A percentile compares a stretch with the other conserved stretches of the same genome.
phyloP scores from a whole-genome alignment of 2,797 vertebrate genomes.

The Cheracebus regulus region DNA sequence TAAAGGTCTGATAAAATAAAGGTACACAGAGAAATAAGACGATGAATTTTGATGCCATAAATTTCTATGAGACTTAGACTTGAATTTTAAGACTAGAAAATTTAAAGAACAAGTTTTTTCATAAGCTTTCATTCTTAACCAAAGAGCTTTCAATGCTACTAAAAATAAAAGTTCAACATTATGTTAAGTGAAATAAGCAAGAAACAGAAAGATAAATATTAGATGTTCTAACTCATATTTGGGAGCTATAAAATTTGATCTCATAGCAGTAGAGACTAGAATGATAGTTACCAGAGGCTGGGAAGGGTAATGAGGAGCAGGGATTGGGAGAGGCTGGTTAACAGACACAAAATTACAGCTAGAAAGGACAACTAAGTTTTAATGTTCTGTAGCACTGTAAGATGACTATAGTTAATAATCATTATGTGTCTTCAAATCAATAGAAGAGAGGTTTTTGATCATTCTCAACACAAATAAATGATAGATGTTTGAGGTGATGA shows the following conservation, averaged over 20 bases:
- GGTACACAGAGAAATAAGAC: not conserved
- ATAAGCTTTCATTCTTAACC: not conserved
- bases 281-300: too few species aligned
- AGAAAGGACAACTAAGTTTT: not conserved
- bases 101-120: not conserved
- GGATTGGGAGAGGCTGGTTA: too few species aligned
- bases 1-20: not conserved
- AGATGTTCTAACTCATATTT: too few species aligned
- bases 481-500: too few species aligned
- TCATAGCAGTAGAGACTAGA: too few species aligned
- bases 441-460: not conserved
- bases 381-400: not conserved
- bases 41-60: not conserved
- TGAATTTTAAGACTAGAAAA: constrained; percentile 18
- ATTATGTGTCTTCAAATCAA: not conserved
- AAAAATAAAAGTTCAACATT: not conserved
- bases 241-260: too few species aligned
- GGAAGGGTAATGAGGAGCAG: too few species aligned
- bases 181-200: not conserved
- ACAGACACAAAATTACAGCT: too few species aligned
- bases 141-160: not conserved
- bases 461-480: not conserved
- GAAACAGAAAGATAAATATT: too few species aligned
- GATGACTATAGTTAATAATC: not conserved
- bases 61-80: not conserved